Base-by-base conservation (phyloP, 2,888 invertebrate genomes). In the Danaus chrysippus region DNA sequence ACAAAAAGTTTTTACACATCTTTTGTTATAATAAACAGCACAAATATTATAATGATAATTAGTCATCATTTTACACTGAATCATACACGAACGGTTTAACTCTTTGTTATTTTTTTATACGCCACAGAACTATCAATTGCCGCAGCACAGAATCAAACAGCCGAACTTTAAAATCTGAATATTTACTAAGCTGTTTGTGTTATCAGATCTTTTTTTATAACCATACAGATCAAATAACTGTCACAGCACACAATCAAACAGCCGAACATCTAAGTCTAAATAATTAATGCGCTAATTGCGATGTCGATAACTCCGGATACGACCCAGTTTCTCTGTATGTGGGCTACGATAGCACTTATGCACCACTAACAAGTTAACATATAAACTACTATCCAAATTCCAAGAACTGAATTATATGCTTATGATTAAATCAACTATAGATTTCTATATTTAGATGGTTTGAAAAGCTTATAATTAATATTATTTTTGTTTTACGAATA, bases 281-380 rank as follows among this genome's bases (percentile, higher is more conserved):
- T 73, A 73, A 72, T 67, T 74, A 78, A 78, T 79, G 78, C 81
- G 79, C 72, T 81, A 82, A 81, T 77, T 74, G 75, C 70, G 73
- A 74, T 71, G 68, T 73, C 71, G 79, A 83, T 81, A 82, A 76
- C 79, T 83, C 84, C 86, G 84, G 86, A 85, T 82, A 77, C 82
- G 87, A 82, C 87, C 88, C 74, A 86, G 77, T 82, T 86, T 72
- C 57, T 70, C 65, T 68, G 61, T 68, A 68, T 66, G 67, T 72
- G 68, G 64, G 71, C 81, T 85, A 73, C 61, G 62, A 66, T 66
- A 64, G 63, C 56, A 63, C 65, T 63, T 66, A 61, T 64, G 63
- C 64, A 59, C 66, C 57, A 67, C 54, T 60, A 52, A 61, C 56
- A 56, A 65, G 58, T 54, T 46, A 43, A 56, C 56, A 49, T 49